Evolutionary conservation across 2,113 vertebrate genomes (phyloP).

Genomic region (Felis chaus): DNA sequence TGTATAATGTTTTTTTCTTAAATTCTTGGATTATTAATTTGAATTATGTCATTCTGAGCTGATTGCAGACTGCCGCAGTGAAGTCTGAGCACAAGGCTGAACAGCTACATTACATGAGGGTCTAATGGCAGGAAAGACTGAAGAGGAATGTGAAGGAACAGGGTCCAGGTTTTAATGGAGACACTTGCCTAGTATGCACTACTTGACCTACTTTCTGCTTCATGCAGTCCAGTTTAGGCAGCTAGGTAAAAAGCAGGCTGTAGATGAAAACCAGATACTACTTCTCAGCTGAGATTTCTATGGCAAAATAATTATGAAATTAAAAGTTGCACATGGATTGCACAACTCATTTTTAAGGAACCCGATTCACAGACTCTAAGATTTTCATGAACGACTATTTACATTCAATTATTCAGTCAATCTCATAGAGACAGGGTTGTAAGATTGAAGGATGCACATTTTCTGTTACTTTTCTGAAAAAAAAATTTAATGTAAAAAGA

Average conservation of each 20-base stretch:
- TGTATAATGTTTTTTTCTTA: neutral
- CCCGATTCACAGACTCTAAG: constrained; percentile 37
- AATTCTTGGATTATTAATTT: neutral
- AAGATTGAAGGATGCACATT: constrained; percentile 8
- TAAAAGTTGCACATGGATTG: constrained; percentile 2
- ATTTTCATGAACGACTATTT: constrained; percentile 16
- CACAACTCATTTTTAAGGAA: constrained; percentile 36
- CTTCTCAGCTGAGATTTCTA: neutral
- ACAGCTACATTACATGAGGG: rapidly evolving
- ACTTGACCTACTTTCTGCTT: constrained; percentile 25
- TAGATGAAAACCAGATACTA: neutral
- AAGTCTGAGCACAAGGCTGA: neutral
- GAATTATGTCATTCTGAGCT: constrained; percentile 25
- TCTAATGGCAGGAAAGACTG: neutral
- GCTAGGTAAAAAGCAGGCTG: neutral
- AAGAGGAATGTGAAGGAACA: neutral
- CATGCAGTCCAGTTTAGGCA: neutral
- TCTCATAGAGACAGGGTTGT: neutral
- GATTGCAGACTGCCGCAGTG: neutral
- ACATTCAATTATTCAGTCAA: constrained; percentile 50
- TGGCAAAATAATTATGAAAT: constrained; percentile 48
- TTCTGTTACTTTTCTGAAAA: constrained; percentile 16
- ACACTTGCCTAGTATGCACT: neutral
- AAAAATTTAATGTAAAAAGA: neutral
- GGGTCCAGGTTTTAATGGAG: neutral